These are phyloP conservation scores for Tylochromis polylepis DNA, from an alignment of 2,113 vertebrate genomes.

Conservation along the genomic window DNA sequence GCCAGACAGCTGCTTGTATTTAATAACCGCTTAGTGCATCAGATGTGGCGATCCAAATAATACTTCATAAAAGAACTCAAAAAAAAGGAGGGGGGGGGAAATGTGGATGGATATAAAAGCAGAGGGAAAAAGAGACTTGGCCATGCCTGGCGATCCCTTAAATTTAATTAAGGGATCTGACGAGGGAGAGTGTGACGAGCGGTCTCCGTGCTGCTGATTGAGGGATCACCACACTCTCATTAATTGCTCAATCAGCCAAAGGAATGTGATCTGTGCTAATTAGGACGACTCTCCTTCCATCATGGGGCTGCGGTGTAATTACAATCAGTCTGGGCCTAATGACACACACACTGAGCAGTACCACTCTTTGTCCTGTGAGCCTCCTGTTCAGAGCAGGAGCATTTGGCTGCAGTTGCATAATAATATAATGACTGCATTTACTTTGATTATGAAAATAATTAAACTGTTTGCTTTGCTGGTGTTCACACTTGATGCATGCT, in stretches of 20 bases:
- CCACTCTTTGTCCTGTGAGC: slow-evolving; percentile 23
- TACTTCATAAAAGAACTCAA: neutral
- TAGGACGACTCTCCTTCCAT: slow-evolving; percentile 76
- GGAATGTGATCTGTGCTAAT: slow-evolving; percentile 81
- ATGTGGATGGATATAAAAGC: neutral
- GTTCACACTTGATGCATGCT: neutral
- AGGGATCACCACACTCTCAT: slow-evolving; percentile 67
- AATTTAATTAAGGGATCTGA: slow-evolving; percentile 55
- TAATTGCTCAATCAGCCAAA: slow-evolving; percentile 77
- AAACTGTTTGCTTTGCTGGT: slow-evolving; percentile 17
- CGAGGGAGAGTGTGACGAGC: slow-evolving; percentile 14
- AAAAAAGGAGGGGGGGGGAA: too few species aligned
- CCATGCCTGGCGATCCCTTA: slow-evolving; percentile 13
- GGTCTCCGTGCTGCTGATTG: slow-evolving; percentile 48
- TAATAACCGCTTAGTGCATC: neutral
- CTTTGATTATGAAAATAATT: slow-evolving; percentile 21
- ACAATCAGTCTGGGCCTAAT: slow-evolving; percentile 67
- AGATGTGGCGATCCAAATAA: neutral
- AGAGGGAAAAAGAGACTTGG: neutral
- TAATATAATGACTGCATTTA: slow-evolving; percentile 23
- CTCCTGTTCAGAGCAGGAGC: neutral
- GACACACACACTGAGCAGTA: slow-evolving; percentile 20
- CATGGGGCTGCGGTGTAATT: slow-evolving; percentile 79
- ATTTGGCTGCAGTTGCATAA: neutral
- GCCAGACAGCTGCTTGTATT: neutral